Conservation (phyloP, 1,140 invertebrate genomes). For the Hesperophylax magnus region DNA sequence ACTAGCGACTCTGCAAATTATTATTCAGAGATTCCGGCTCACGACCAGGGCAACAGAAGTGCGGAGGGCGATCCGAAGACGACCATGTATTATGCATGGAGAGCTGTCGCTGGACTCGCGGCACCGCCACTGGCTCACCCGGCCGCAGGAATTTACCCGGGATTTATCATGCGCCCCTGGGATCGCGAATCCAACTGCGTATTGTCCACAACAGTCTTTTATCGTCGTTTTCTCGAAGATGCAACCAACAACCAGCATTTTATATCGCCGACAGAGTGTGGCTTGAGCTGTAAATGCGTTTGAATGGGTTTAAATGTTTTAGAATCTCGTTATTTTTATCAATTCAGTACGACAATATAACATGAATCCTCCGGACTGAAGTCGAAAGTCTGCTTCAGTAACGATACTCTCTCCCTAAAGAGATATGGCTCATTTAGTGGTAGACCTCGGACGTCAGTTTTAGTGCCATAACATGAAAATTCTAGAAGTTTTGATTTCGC, state of each 20-base stretch:
- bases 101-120: background rate
- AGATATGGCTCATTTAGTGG: too few relatives aligned
- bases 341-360: too few relatives aligned
- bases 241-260: background rate
- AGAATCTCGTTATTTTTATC: too few relatives aligned
- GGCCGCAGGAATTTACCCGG: background rate
- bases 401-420: too few relatives aligned
- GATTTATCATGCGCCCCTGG: conserved; percentile 1
- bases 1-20: background rate
- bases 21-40: conserved; percentile 12
- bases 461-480: too few relatives aligned
- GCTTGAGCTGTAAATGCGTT: background rate
- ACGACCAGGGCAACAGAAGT: conserved; percentile 6
- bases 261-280: background rate
- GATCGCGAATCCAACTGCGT: background rate
- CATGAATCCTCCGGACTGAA: too few relatives aligned
- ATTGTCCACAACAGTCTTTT: conserved; percentile 14
- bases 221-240: background rate
- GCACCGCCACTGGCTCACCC: background rate
- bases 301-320: background rate
- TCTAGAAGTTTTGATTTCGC: too few relatives aligned
- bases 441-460: too few relatives aligned
- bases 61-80: background rate
- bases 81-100: conserved; percentile 23
- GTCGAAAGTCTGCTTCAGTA: too few relatives aligned